Conservation (phyloP, 2,888 invertebrate species). For the Xanthorhoe spadicearia region DNA sequence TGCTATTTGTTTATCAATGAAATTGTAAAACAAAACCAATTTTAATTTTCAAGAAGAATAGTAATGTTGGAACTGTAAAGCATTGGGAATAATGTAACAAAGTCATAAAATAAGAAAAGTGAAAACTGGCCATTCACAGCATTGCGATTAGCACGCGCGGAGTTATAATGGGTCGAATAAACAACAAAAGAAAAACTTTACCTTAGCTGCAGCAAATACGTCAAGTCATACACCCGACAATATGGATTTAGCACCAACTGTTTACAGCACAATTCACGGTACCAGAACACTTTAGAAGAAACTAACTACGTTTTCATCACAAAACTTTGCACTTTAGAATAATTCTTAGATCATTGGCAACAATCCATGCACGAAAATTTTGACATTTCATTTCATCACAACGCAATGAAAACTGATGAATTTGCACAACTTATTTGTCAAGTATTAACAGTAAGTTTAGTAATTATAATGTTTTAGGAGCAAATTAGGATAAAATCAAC, state of each 20-base stretch:
- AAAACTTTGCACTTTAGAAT: constrained; percentile 62
- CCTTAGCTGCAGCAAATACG: constrained; percentile 69
- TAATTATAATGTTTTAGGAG: neutral
- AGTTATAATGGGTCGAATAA: constrained; percentile 19
- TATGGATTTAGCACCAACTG: constrained; percentile 31
- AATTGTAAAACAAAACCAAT: neutral
- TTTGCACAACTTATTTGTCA: constrained; percentile 14
- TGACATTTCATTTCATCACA: constrained; percentile 80
- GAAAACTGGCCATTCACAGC: constrained; percentile 42
- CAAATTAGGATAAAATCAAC: neutral
- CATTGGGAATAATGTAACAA: neutral
- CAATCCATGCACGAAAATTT: constrained; percentile 78
- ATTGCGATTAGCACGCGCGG: constrained; percentile 43
- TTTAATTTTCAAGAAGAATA: neutral
- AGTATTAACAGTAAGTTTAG: neutral
- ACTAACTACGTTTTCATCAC: constrained; percentile 55
- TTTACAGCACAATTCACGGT: constrained; percentile 23
- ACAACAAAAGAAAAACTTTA: constrained; percentile 68
- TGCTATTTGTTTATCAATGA: neutral
- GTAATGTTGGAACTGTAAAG: neutral
- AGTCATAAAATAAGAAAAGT: constrained; percentile 39
- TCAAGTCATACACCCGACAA: constrained; percentile 66
- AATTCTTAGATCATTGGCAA: constrained; percentile 73
- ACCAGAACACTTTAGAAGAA: constrained; percentile 8
- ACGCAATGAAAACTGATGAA: constrained; percentile 48